Conservation (phyloP, 2,797 vertebrate genomes). For the Cirrhinus molitorella region DNA sequence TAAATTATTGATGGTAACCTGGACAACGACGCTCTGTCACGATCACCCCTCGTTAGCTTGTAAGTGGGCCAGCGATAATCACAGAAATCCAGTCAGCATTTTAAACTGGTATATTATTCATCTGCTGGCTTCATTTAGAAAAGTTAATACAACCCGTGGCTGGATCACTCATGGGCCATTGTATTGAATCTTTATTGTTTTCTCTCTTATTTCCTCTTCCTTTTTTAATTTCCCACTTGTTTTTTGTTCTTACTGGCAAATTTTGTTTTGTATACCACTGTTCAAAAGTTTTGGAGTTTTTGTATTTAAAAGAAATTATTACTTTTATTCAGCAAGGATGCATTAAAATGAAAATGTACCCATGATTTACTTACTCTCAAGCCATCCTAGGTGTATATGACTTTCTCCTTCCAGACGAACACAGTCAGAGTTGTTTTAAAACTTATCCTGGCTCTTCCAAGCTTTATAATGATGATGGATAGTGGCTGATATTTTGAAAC, state of each 20-base stretch:
- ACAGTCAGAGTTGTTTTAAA: too few species aligned
- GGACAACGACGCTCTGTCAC: slow-evolving; percentile 13
- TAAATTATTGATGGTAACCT: slow-evolving; percentile 54
- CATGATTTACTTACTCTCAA: too few species aligned
- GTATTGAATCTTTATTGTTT: not conserved
- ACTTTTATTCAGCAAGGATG: too few species aligned
- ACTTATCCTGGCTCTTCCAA: too few species aligned
- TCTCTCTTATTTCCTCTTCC: not conserved
- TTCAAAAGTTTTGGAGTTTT: not conserved
- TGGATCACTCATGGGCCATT: too few species aligned
- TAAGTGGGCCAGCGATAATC: slow-evolving; percentile 53
- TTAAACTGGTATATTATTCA: slow-evolving; percentile 53
- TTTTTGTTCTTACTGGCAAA: too few species aligned
- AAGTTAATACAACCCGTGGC: not conserved
- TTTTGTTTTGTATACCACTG: too few species aligned
- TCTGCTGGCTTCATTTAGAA: slow-evolving; percentile 38
- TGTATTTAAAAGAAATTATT: too few species aligned
- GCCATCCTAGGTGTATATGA: too few species aligned
- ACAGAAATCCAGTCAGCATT: slow-evolving; percentile 53
- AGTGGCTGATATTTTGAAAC: too few species aligned
- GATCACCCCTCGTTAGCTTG: slow-evolving; percentile 43
- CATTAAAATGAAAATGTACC: not conserved
- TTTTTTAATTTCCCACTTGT: not conserved
- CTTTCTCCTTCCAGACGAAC: too few species aligned
- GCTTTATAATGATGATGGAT: too few species aligned